Evolutionary conservation across 2,113 vertebrate species (phyloP).

Genomic region (Sorex araneus): DNA sequence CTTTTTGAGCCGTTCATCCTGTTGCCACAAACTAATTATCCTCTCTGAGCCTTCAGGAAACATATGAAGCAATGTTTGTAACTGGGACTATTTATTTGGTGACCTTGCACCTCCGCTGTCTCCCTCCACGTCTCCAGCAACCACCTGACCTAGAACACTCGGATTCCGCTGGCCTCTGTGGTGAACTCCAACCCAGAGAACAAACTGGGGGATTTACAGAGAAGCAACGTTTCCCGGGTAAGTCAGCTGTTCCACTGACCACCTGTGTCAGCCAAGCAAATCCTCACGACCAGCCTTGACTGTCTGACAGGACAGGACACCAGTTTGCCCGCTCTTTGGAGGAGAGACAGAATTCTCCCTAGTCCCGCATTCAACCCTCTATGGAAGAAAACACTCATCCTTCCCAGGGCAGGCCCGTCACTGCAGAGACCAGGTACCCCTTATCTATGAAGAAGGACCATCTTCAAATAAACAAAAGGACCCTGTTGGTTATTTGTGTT

Average conservation of each 20-base stretch:
- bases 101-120: not conserved
- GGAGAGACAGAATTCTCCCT: not conserved
- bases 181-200: slow-evolving; percentile 26
- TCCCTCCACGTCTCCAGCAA: not conserved
- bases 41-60: slow-evolving; percentile 13
- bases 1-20: not conserved
- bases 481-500: not conserved
- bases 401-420: not conserved
- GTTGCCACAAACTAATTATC: not conserved
- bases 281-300: not conserved
- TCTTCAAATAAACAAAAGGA: not conserved
- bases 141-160: not conserved
- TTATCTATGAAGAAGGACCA: not conserved
- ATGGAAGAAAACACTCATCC: not conserved
- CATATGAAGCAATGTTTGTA: not conserved
- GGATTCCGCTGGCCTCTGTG: not conserved
- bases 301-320: not conserved
- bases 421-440: not conserved
- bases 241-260: not conserved
- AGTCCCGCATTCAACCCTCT: not conserved
- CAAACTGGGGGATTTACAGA: not conserved
- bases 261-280: not conserved
- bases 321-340: not conserved
- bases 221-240: not conserved
- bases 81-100: slow-evolving; percentile 24